Percentiles rank a stretch among this genome's conserved stretches.
phyloP scores from a whole-genome alignment of 2,888 invertebrate species.

The Idaea dimidiata region DNA sequence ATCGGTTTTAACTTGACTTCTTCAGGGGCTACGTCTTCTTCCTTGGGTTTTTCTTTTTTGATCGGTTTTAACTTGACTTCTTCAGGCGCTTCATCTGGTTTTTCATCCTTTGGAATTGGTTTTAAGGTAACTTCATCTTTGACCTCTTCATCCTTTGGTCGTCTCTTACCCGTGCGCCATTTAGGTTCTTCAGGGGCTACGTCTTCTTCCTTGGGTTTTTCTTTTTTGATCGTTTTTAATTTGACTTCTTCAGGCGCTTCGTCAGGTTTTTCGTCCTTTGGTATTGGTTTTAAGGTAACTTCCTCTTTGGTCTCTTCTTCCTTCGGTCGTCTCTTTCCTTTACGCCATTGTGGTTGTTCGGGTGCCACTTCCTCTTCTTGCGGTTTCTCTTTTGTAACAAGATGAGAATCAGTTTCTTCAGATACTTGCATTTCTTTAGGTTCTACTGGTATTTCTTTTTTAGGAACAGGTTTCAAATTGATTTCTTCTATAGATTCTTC shows the following conservation, averaged over 20 bases:
- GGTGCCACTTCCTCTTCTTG: conserved; percentile 52
- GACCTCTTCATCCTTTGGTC: conserved; percentile 53
- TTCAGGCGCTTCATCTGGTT: conserved; percentile 36
- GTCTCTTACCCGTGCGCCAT: conserved; percentile 52
- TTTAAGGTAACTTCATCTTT: conserved; percentile 38
- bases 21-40: conserved; percentile 33
- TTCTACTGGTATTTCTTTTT: conserved; percentile 29
- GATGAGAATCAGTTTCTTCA: conserved; percentile 59
- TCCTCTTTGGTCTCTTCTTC: conserved; percentile 37
- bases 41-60: conserved; percentile 44
- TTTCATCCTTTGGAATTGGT: conserved; percentile 46
- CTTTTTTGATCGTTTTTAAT: conserved; percentile 48
- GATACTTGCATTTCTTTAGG: conserved; percentile 39
- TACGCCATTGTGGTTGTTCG: conserved; percentile 49
- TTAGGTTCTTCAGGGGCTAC: conserved; percentile 43
- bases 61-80: conserved; percentile 27
- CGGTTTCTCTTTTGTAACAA: conserved; percentile 27
- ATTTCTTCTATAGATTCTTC: conserved; percentile 42
- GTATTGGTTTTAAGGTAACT: conserved; percentile 39
- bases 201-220: conserved; percentile 38
- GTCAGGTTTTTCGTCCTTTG: conserved; percentile 39
- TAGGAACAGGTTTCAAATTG: conserved; percentile 42
- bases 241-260: conserved; percentile 63
- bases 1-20: conserved; percentile 43
- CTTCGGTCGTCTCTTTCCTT: conserved; percentile 39